phyloP scores from a whole-genome alignment of 2,888 invertebrate species.

The Diarsia dahlii region DNA sequence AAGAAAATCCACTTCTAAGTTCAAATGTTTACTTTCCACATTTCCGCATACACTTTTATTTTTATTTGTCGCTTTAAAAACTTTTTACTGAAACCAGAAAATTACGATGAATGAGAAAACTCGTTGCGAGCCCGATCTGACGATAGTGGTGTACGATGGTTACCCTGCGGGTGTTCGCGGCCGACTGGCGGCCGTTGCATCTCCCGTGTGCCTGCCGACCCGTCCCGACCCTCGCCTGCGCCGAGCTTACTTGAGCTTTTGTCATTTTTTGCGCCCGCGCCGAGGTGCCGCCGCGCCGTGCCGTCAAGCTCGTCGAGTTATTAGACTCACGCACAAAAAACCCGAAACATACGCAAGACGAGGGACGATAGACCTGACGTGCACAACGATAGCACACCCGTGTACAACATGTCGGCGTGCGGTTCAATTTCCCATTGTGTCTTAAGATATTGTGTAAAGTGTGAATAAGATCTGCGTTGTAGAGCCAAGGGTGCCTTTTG shows the following conservation, averaged over 20 bases:
- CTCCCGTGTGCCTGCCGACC: slow-evolving; percentile 67
- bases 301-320: slow-evolving; percentile 90
- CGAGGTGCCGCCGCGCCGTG: slow-evolving; percentile 90
- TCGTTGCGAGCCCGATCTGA: slow-evolving; percentile 41
- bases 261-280: slow-evolving; percentile 90
- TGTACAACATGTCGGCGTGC: slow-evolving; percentile 82
- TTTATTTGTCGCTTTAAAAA: slow-evolving; percentile 38
- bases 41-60: slow-evolving; percentile 61
- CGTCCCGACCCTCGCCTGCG: slow-evolving; percentile 84
- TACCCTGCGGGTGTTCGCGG: slow-evolving; percentile 71
- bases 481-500: slow-evolving; percentile 78
- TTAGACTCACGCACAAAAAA: slow-evolving; percentile 87
- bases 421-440: slow-evolving; percentile 84
- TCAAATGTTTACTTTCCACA: slow-evolving; percentile 69
- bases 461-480: slow-evolving; percentile 83
- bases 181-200: slow-evolving; percentile 79
- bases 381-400: slow-evolving; percentile 79
- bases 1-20: slow-evolving; percentile 72
- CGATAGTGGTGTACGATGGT: slow-evolving; percentile 39
- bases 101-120: slow-evolving; percentile 46
- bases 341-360: slow-evolving; percentile 82
- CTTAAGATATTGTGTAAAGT: slow-evolving; percentile 83
- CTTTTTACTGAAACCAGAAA: slow-evolving; percentile 55
- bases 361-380: slow-evolving; percentile 85
- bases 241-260: slow-evolving; percentile 81